Base-by-base conservation (phyloP, 2,113 vertebrate species). In the Telmatochromis bifrenatus region DNA sequence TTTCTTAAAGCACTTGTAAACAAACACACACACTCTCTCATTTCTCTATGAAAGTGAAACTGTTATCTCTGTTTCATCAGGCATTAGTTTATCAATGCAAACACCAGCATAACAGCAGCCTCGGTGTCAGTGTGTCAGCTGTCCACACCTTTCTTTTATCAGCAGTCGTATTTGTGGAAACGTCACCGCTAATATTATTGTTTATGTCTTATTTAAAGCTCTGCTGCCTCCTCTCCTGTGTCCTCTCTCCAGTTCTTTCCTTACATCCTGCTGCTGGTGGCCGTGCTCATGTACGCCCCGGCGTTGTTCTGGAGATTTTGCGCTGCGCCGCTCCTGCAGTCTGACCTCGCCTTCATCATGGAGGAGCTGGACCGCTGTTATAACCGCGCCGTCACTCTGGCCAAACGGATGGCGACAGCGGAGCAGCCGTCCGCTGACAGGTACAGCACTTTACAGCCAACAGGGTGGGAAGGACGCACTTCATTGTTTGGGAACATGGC, bases 271-370 rank as follows among this genome's bases (percentile, higher is more conserved):
- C 87, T 99, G 84, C 95, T 99, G 1, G 95, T 98, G 1, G 97
- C 98, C 0, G 96, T 98, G 91, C 90, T 98, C 21, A 96, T 98
- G 88, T 99, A 99, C 85, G 88, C 97, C 6, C 98, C 98, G 0
- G 94, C 96, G 1, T 70, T 99, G 89, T 98, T 98, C 95, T 99
- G 98, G 98, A 97, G 97, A 33, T 98, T 99, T 58, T 94, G 96
- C 0, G 97, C 97, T 0, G 97, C 97, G 0, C 98, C 98, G 2
- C 97, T 97, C 55, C 97, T 99, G 54, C 97, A 96, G 91, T 98
- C 98, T 4, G 98, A 99, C 93, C 94, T 99, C 51, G 97, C 97
- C 87, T 99, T 99, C 82, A 98, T 99, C 85, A 97, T 99, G 97
- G 98, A 98, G 91, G 98, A 99, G 83, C 91, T 99, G 86, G 98